Evolutionary conservation across 2,113 vertebrate genomes (phyloP), one percentile per base, ranked within the genome.

Genomic region (Vicugna pacos): DNA sequence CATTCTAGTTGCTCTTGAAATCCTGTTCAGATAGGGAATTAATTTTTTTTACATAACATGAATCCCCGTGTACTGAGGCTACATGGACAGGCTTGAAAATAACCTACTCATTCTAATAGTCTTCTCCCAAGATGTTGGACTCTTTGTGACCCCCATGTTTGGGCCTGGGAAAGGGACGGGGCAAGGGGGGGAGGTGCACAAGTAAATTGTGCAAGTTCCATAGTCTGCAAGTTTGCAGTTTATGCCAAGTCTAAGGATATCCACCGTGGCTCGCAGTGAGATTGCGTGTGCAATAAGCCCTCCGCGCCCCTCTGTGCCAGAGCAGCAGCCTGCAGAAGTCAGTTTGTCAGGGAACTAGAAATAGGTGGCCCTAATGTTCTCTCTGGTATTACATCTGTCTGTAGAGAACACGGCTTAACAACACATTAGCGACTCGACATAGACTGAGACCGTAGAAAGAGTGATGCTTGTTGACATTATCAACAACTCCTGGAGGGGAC

Each of bases 381-480:
- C 97, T 95, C 96, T 95, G 93, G 98, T 96, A 75, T 98, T 97
- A 93, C 96, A 95, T 98, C 98, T 98, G 98, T 98, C 98, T 98
- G 96, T 87, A 89, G 98, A 98, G 98, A 98, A 97, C 98, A 98
- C 92, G 97, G 98, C 96, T 98, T 98, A 98, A 98, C 98, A 98
- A 93, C 97, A 98, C 98, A 98, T 98, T 98, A 98, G 96, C 95
- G 97, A 97, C 97, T 97, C 98, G 94, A 98, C 98, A 95, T 95
- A 96, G 26, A 88, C 97, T 38, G 95, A 98, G 97, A 95, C 91
- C 65, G 58, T 80, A 81, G 91, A 58, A 94, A 98, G 97, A 97
- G 86, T 97, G 98, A 98, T 97, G 97, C 97, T 97, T 95, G 93
- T 97, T 98, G 98, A 98, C 97, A 50, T 97, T 98, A 98, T 98